Evolutionary conservation across 2,113 vertebrate species (phyloP).

Genomic region (Bothrops jararaca): DNA sequence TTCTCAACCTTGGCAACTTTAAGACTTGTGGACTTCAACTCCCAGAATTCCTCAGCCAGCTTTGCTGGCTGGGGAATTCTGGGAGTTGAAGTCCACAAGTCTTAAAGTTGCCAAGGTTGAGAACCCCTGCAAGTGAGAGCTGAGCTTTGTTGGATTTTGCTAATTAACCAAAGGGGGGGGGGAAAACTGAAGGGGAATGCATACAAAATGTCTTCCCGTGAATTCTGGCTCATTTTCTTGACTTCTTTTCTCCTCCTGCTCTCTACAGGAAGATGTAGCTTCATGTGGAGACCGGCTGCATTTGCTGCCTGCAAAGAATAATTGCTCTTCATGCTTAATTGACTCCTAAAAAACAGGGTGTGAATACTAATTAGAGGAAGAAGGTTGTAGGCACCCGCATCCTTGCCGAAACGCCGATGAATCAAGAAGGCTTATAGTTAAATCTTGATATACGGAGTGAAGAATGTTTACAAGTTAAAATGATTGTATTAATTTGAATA

Average conservation of each 20-base stretch:
- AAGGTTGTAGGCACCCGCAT: background rate
- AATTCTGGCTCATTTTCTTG: background rate
- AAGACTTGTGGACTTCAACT: no score
- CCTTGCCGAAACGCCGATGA: background rate
- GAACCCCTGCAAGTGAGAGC: background rate
- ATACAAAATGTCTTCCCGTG: background rate
- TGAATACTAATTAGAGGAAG: background rate
- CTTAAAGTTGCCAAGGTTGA: background rate
- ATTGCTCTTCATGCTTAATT: conserved; percentile 2
- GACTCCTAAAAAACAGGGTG: background rate
- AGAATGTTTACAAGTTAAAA: no score
- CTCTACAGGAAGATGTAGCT: background rate
- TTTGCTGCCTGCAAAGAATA: background rate
- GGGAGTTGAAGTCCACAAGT: no score
- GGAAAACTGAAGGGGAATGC: background rate
- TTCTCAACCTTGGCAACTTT: no score
- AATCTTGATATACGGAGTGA: no score
- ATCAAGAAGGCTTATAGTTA: background rate
- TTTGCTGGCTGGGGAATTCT: no score
- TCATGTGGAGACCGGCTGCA: background rate
- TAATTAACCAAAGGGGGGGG: background rate
- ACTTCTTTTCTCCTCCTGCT: background rate
- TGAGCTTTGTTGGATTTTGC: background rate
- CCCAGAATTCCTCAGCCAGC: no score
- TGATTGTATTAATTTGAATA: no score